These are phyloP conservation scores for Euzophera pinguis DNA, from an alignment of 2,888 invertebrate species.

Conservation along the genomic window DNA sequence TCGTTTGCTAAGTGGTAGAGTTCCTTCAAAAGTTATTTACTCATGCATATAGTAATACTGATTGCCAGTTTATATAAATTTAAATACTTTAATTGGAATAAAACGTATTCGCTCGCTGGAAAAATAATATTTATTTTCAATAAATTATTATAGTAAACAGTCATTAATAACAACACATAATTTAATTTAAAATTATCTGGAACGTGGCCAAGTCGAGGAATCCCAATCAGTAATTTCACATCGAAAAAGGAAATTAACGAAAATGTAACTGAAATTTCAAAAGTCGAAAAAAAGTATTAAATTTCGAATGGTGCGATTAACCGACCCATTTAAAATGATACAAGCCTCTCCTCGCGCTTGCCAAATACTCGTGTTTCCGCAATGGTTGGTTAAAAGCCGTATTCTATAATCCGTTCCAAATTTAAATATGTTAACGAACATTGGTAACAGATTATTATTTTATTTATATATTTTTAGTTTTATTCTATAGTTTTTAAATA, in stretches of 20 bases:
- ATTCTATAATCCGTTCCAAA: constrained; percentile 16
- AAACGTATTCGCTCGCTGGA: too few species aligned
- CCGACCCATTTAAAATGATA: constrained; percentile 73
- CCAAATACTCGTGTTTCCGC: constrained; percentile 59
- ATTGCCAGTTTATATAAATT: too few species aligned
- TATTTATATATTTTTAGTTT: too few species aligned
- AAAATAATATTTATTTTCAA: neutral
- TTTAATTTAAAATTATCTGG: constrained; percentile 20
- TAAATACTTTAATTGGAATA: too few species aligned
- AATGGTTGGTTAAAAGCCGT: constrained; percentile 7
- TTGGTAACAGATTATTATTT: too few species aligned
- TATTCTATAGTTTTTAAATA: too few species aligned
- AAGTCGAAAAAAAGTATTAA: constrained; percentile 27
- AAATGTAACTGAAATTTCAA: constrained; percentile 7
- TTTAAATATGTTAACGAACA: constrained; percentile 16
- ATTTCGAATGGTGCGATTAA: constrained; percentile 54
- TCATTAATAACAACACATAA: neutral
- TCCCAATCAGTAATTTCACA: constrained; percentile 17
- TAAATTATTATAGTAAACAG: neutral
- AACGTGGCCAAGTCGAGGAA: constrained; percentile 23
- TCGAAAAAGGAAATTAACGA: constrained; percentile 13
- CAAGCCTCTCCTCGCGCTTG: constrained; percentile 59
- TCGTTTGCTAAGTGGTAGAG: too few species aligned
- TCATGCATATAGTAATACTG: too few species aligned
- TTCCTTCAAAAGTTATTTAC: too few species aligned